Base-by-base conservation (phyloP, 2,797 vertebrate species). In the Pelobates cultripes region DNA sequence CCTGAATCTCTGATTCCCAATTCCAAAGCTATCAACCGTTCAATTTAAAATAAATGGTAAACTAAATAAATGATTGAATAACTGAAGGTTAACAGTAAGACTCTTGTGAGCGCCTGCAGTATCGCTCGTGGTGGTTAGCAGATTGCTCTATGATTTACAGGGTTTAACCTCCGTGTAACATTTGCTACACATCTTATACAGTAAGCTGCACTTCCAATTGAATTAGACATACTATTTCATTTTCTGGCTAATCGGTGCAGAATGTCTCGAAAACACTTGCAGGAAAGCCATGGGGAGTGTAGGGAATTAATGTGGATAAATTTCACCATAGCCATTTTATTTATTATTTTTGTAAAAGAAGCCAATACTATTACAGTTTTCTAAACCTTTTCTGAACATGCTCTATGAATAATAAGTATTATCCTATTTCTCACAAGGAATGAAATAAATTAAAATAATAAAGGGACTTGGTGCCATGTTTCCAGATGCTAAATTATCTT, bases 331-430 rank as follows among this genome's bases (percentile, higher is more conserved):
- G 14, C 13, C 5, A 61, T 61, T 61, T 61, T 10, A 60, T 60
- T 12, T 60, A n/a, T 51, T 51, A 51, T 51, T 51, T 51, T 51
- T 51, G 47, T 61, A 61, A 73, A 73, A 51, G 14, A 73, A 73
- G 40, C 47, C 72, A 61, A 41, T 3, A n/a, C 42, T 43, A n/a
- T 53, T n/a, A 14, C 14, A 64, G 57, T 41, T 75, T 43, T 55
- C 17, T 53, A n/a, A 41, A 43, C 43, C n/a, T 73, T 41, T 41
- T 15, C 42, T 60, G 9, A 61, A 51, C 47, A 3, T 10, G 47
- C 47, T 51, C 4, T 45, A 28, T 45, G n/a, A 47, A 64, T 66
- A 44, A 75, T 43, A 74, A 51, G 47, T 51, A 51, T 51, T 51
- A 51, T 51, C 47, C 47, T 10, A 51, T 51, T 51, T 51, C 47